Base-by-base conservation (phyloP, 1,140 invertebrate genomes). In the Latrodectus geometricus region DNA sequence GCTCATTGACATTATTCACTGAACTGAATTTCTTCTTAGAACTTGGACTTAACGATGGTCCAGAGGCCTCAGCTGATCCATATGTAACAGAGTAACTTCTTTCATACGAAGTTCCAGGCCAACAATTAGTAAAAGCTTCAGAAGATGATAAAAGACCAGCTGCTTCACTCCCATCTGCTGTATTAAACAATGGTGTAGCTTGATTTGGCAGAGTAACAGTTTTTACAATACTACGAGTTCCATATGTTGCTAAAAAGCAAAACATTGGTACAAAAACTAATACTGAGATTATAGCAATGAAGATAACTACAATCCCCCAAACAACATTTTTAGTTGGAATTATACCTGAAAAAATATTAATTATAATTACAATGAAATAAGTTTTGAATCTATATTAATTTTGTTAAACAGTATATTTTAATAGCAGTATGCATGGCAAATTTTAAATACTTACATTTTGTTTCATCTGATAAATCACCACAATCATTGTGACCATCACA, bases 401-500 rank as follows among this genome's bases (percentile, higher is more conserved):
- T 35, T 35, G 5, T 5, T 35, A 35, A 35, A 35, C 35, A 35
- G 35, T 35, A 35, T 35, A 35, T 35, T 35, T 35, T 35, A 35
- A 35, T 35, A 35, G 35, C 12, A 65, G 61, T 65, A 65, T 65
- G 7, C 7, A 65, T 7, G 1, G 7, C 7, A 65, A 65, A 35
- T 5, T 61, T 15, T 20, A 69, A 49, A 48, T 20, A 65, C 70
- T 48, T 86, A 86, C 83, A 86, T 61, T 77, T 88, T 54, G 65
- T 76, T 54, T 87, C 85, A 80, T 87, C 85, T n/a, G 77, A 80
- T 11, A 52, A 1, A 56, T 87, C 85, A 54, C 77, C 85, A 87
- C 85, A 87, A 23, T 87, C 65, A 66, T 87, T 87, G n/a, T 75
- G 77, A 15, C 85, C 85, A 80, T 87, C 85, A 80, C 85, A 87